Evolutionary conservation across 2,113 vertebrate genomes (phyloP), one percentile per base, ranked within the genome.

Genomic region (Chauna torquata): DNA sequence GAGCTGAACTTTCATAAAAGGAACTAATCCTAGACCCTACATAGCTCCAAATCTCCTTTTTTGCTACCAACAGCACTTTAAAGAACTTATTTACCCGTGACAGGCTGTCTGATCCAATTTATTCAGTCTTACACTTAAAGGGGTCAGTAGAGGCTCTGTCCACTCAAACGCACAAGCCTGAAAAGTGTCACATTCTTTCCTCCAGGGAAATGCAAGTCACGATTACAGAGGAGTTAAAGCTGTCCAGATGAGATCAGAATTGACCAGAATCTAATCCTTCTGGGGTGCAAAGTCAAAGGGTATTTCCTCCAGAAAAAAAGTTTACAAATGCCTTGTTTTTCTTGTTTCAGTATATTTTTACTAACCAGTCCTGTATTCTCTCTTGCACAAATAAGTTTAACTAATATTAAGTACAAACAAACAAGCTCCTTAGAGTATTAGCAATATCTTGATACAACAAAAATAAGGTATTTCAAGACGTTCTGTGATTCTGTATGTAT

Each of bases 81-180:
- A 85, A 79, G 70, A 85, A 85, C 25, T 89, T 91, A 91, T 91
- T 96, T 94, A 85, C 50, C 88, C 70, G 36, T 88, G 92, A 87
- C 96, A 91, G 75, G 74, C 66, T 95, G 96, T 94, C 97, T 95
- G 91, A 97, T 97, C 94, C 84, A 92, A 77, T 95, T 97, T 97
- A 95, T 87, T 91, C 95, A 74, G 94, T 40, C 81, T 62, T 28
- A 2, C 13, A 69, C 70, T 94, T 94, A 91, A 86, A 89, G 89
- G 75, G 92, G 96, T 96, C 95, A 96, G 86, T 17, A 69, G 74
- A 87, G 74, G 91, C 84, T 97, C 84, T 85, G 88, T 92, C 92
- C 10, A 32, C 88, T 72, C 86, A 86, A 72, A 94, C 2, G 3
- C 77, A 68, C 24, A n/a, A 85, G 92, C 52, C 95, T 77, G 74